Evolutionary conservation across 1,140 invertebrate species (phyloP).

Genomic region (Eufriesea mexicana): DNA sequence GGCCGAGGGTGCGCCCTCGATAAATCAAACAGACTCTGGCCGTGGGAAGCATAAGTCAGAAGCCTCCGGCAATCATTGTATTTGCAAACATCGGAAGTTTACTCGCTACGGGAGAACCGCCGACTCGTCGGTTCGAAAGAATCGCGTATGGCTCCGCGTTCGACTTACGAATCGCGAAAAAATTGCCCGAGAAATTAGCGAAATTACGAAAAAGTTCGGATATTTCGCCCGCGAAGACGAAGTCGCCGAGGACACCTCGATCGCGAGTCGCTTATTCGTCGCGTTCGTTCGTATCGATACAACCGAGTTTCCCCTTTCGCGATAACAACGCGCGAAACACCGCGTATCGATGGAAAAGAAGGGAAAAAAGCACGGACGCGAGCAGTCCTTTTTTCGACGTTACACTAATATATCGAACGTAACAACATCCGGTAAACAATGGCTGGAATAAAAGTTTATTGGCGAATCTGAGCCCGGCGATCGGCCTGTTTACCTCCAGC

Average conservation of each 20-base stretch:
- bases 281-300: too few species aligned
- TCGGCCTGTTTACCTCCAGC: conserved; percentile 16
- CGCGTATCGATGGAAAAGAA: neutral
- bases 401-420: neutral
- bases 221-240: too few species aligned
- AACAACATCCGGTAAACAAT: conserved; percentile 20
- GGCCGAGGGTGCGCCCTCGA: conserved; percentile 64
- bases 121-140: conserved; percentile 9
- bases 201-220: neutral
- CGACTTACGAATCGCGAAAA: neutral
- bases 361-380: neutral
- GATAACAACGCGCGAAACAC: neutral
- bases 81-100: conserved; percentile 72
- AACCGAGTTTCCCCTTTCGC: neutral
- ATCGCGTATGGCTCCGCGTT: neutral
- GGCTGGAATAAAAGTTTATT: conserved; percentile 37
- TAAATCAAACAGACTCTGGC: conserved; percentile 71
- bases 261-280: too few species aligned
- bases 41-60: conserved; percentile 74
- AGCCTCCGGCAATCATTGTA: conserved; percentile 69
- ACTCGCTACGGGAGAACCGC: conserved; percentile 55
- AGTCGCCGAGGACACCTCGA: too few species aligned
- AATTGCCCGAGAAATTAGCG: neutral
- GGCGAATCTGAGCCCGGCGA: neutral
- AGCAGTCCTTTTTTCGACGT: neutral